Base-by-base conservation (phyloP, 2,797 vertebrate species). In the Coilia nasus region DNA sequence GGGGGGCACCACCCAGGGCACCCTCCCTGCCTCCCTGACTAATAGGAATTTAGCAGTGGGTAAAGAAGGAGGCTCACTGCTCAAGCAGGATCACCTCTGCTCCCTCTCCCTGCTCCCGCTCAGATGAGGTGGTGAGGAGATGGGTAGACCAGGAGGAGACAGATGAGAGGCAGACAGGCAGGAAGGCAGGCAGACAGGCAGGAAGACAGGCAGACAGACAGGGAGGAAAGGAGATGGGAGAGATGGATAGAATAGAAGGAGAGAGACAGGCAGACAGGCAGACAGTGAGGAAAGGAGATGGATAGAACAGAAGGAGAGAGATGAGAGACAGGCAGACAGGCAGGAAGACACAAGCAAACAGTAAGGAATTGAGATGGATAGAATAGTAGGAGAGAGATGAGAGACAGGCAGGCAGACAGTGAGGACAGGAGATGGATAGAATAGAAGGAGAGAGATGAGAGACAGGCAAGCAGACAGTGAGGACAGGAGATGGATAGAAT, bases 51-150 rank as follows among this genome's bases (percentile, higher is more conserved):
- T 41, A 41, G 35, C 35, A 41, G 35, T 41, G 50, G 50, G 14
- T 54, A 59, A 7, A 59, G 57, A 59, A 59, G 19, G 1, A 19
- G 17, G 3, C 17, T 59, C 67, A 10, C 50, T 54, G 50, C n/a
- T n/a, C n/a, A n/a, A 47, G 46, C 4, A 54, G 50, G 50, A 54
- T 54, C 7, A 54, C 67, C 5, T 75, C 67, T 81, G 82, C 81
- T 88, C 71, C 35, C 75, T 82, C 57, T 57, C 84, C 0, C 0
- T 84, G 81, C 60, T 64, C 67, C 15, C 67, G 3, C 25, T 31
- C 60, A 62, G 7, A 10, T 25, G 9, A 71, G 64, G 12, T n/a
- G n/a, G n/a, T n/a, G n/a, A n/a, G n/a, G 50, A 54, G 17, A 41
- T 75, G 31, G 28, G 15, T 25, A 12, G 31, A 41, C 21, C 41